A percentile compares a stretch with the other conserved stretches of the same genome.
Conservation (phyloP, 2,113 vertebrate species). For the Pardalotus punctatus region DNA sequence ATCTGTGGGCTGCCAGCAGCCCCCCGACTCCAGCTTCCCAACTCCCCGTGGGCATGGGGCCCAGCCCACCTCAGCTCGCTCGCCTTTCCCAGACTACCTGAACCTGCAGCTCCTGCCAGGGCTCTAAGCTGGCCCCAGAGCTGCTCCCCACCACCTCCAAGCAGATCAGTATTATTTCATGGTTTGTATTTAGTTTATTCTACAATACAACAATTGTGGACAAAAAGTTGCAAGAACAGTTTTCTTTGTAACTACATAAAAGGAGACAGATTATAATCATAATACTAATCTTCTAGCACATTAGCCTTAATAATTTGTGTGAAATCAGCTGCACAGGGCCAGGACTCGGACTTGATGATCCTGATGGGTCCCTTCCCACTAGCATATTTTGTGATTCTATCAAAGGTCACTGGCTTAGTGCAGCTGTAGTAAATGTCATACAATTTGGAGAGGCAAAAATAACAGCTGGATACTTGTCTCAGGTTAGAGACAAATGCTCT, state of each 20-base stretch:
- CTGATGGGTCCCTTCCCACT: background rate
- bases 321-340: background rate
- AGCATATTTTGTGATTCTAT: background rate
- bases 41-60: accelerated
- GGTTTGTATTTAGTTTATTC: background rate
- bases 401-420: background rate
- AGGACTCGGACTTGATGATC: background rate
- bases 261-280: background rate
- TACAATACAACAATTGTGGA: background rate
- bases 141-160: background rate
- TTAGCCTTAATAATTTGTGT: background rate
- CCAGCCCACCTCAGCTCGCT: too few species aligned
- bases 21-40: background rate
- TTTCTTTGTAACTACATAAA: background rate
- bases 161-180: background rate
- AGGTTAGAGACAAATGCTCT: too few species aligned
- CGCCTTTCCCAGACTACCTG: background rate
- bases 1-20: background rate
- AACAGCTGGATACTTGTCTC: background rate
- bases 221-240: background rate
- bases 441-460: background rate
- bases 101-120: background rate
- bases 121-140: background rate
- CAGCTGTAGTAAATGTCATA: background rate
- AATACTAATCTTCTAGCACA: background rate